A percentile compares a stretch with the other conserved stretches of the same genome.
Evolutionary conservation across 2,797 vertebrate species (phyloP).

Genomic region (Sparus aurata): DNA sequence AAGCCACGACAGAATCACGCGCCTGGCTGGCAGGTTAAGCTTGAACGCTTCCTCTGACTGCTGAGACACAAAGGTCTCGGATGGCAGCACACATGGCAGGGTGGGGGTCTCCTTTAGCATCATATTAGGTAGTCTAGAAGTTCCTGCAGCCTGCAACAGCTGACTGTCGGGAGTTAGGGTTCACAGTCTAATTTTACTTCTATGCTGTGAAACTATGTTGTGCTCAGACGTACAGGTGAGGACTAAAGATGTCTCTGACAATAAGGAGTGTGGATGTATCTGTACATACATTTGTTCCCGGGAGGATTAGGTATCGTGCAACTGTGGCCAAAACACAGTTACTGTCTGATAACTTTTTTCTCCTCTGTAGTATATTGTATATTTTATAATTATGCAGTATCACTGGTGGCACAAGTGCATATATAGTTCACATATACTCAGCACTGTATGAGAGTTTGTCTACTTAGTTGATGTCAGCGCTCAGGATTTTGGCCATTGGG

Average conservation of each 20-base stretch:
- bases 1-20: slow-evolving; percentile 47
- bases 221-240: slow-evolving; percentile 27
- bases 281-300: slow-evolving; percentile 28
- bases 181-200: slow-evolving; percentile 43
- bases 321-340: not conserved
- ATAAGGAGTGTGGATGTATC: slow-evolving; percentile 3
- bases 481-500: slow-evolving; percentile 7
- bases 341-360: not conserved
- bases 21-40: slow-evolving; percentile 43
- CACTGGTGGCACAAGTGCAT: not conserved
- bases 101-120: slow-evolving; percentile 50
- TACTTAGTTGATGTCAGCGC: not conserved
- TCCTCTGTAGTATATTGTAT: not conserved
- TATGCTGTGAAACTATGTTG: slow-evolving; percentile 11
- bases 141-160: slow-evolving; percentile 65
- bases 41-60: slow-evolving; percentile 61
- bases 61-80: slow-evolving; percentile 69
- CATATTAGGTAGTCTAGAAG: slow-evolving; percentile 63
- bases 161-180: slow-evolving; percentile 56
- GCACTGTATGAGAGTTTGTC: not conserved
- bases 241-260: slow-evolving; percentile 11
- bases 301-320: slow-evolving; percentile 10
- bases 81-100: slow-evolving; percentile 64
- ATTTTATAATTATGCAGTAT: not conserved
- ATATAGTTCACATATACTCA: not conserved